Evolutionary conservation across 2,888 invertebrate species (phyloP).

Genomic region (Trichopoda pennipes): DNA sequence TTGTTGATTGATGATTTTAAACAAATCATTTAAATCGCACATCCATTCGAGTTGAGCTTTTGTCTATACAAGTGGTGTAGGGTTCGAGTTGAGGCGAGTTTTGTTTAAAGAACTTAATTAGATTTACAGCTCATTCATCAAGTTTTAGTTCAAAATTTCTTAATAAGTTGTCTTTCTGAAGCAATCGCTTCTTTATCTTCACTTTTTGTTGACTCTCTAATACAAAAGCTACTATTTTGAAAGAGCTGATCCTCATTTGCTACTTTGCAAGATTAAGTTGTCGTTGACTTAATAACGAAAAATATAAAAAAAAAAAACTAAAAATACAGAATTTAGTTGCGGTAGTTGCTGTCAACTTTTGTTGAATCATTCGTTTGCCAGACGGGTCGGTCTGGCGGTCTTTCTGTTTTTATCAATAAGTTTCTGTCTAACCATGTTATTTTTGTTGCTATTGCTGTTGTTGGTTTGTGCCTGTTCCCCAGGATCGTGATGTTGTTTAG

Average conservation of each 20-base stretch:
- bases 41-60: too few species aligned
- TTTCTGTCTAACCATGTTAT: conserved; percentile 44
- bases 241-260: conserved; percentile 50
- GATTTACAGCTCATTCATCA: neutral
- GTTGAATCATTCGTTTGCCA: conserved; percentile 51
- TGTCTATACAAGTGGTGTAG: neutral
- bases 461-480: conserved; percentile 33
- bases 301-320: neutral
- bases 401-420: conserved; percentile 54
- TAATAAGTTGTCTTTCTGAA: neutral
- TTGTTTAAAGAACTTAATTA: neutral
- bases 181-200: neutral
- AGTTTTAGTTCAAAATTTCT: conserved; percentile 15
- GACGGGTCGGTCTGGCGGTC: conserved; percentile 54
- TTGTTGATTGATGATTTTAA: too few species aligned
- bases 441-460: conserved; percentile 19
- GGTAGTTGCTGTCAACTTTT: conserved; percentile 56
- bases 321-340: conserved; percentile 42
- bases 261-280: conserved; percentile 56
- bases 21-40: too few species aligned
- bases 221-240: conserved; percentile 36
- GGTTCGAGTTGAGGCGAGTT: neutral
- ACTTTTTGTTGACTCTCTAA: neutral
- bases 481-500: conserved; percentile 68
- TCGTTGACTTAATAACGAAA: conserved; percentile 42